A percentile compares a stretch with the other conserved stretches of the same genome.
These are phyloP conservation scores for Calyptommatus sinebrachiatus DNA, from an alignment of 2,113 vertebrate genomes.

Conservation along the genomic window DNA sequence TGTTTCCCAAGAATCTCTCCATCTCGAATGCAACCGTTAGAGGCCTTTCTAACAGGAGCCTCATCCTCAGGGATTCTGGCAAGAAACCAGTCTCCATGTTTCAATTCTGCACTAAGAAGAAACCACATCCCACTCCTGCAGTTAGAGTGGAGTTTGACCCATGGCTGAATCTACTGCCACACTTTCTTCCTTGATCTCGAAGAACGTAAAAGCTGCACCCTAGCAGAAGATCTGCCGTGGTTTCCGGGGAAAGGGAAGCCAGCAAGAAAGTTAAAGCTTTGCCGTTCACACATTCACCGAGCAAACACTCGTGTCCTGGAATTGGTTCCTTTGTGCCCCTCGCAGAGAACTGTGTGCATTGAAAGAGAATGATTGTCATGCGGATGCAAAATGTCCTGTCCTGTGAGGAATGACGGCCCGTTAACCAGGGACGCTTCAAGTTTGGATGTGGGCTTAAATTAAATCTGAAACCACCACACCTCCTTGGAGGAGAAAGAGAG, in stretches of 20 bases:
- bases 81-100: not conserved
- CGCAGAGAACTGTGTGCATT: not conserved
- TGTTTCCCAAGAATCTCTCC: not conserved
- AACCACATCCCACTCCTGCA: not conserved
- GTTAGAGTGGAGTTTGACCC: too few relatives aligned
- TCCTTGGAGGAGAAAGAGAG: not conserved
- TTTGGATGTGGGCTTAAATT: not conserved
- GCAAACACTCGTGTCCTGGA: not conserved
- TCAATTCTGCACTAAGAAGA: not conserved
- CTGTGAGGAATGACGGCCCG: not conserved
- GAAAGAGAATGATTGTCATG: conserved; percentile 8
- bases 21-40: not conserved
- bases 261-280: not conserved
- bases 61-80: not conserved
- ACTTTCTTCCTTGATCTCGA: not conserved
- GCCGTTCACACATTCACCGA: not conserved
- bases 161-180: not conserved
- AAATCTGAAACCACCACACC: not conserved
- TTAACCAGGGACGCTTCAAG: not conserved
- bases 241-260: not conserved
- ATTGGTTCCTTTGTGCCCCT: not conserved
- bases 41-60: not conserved
- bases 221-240: too few relatives aligned
- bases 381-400: not conserved
- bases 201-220: not conserved